Evolutionary conservation across 2,888 invertebrate genomes (phyloP), one percentile per base, ranked within the genome.

Genomic region (Papilio gigon): DNA sequence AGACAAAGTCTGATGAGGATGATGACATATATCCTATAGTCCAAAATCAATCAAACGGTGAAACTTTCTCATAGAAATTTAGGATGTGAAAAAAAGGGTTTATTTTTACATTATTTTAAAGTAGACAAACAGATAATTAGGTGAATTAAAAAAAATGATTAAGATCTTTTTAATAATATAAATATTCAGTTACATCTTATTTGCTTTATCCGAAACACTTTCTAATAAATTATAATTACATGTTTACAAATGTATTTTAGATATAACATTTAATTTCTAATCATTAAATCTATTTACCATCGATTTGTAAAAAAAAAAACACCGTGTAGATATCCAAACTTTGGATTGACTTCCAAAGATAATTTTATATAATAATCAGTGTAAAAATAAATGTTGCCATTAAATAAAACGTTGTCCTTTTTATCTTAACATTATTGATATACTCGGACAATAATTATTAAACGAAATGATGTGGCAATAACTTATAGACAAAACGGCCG

Each of bases 351-450:
- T n/a, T 2, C 27, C 14, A 14, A n/a, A 27, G 14, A 50, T 11
- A 27, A 47, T 22, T 47, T 50, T 27, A 9, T 25, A 50, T 47
- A n/a, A 14, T 8, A 50, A n/a, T 3, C 53, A 27, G 25, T 53
- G 27, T 53, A 53, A n/a, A 53, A 53, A 4, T 50, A 53, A 53
- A 27, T 53, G 53, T 53, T 53, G 27, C 53, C 30, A 56, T 17
- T 30, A 30, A 56, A 47, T 66, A 66, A 66, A 66, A 60, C 37
- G 35, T 35, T 33, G 37, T 35, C 25, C 22, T 44, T 66, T 60
- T 47, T 60, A 67, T 67, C 67, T 62, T 62, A 62, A 62, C 40
- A 40, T 66, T 37, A 27, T 62, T 53, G 37, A 61, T 40, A 67
- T 67, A 33, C 42, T 67, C 47, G 56, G 40, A 40, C n/a, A n/a